Percentiles rank a stretch among this genome's conserved stretches.
phyloP scores from a whole-genome alignment of 2,113 vertebrate genomes.

The Aegithalos caudatus region DNA sequence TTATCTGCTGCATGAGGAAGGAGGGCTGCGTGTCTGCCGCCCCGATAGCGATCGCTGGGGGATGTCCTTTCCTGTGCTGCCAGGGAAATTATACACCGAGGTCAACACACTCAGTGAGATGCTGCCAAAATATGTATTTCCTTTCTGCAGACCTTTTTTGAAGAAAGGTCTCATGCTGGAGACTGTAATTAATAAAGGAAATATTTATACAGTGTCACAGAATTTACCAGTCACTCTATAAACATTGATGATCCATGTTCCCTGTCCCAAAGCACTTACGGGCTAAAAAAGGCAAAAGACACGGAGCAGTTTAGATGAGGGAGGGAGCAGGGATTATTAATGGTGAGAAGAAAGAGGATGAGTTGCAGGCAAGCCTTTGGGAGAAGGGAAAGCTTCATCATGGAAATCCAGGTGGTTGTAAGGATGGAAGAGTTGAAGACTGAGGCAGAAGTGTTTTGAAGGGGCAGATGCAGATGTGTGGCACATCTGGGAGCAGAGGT shows the following conservation, averaged over 20 bases:
- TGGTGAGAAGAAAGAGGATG: not conserved
- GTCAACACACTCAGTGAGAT: not conserved
- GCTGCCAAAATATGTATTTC: slow-evolving; percentile 63
- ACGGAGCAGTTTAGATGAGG: slow-evolving; percentile 10
- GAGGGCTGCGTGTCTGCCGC: not conserved
- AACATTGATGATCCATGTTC: slow-evolving; percentile 45
- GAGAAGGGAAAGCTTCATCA: not conserved
- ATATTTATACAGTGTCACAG: slow-evolving; percentile 55
- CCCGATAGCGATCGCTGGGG: not conserved
- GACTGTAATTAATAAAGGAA: slow-evolving; percentile 57
- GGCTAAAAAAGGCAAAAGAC: slow-evolving; percentile 64
- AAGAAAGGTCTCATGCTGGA: slow-evolving; percentile 26
- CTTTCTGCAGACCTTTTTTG: slow-evolving; percentile 42
- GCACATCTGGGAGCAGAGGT: not conserved
- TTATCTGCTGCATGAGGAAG: not conserved
- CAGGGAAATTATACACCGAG: not conserved
- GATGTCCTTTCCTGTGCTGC: not conserved
- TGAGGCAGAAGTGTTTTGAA: not conserved
- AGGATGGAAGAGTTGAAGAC: not conserved
- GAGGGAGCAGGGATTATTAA: slow-evolving; percentile 1
- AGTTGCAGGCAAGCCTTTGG: not conserved
- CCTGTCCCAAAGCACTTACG: slow-evolving; percentile 40
- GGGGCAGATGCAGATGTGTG: not conserved
- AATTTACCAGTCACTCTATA: slow-evolving; percentile 51
- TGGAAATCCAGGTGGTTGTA: not conserved